Conservation (phyloP, 1,140 invertebrate genomes). For the Drosophila sechellia region DNA sequence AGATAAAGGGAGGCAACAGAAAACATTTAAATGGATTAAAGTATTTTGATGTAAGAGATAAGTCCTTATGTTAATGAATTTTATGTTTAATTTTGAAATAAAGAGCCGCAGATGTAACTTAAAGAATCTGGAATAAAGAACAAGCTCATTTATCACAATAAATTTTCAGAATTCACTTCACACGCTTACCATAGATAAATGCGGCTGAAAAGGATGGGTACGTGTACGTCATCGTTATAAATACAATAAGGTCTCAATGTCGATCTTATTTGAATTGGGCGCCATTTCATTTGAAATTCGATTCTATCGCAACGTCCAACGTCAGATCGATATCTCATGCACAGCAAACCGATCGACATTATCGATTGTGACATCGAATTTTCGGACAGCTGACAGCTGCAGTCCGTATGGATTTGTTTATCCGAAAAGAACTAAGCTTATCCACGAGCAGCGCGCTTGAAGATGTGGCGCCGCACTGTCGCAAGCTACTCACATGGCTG, state of each 20-base stretch:
- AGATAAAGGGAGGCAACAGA: constrained; percentile 1
- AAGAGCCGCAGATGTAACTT: constrained; percentile 47
- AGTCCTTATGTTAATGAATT: constrained; percentile 58
- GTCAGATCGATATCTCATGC: background rate
- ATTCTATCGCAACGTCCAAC: background rate
- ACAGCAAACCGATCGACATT: background rate
- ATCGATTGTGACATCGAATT: background rate
- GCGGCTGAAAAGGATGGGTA: background rate
- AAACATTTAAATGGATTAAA: constrained; percentile 48
- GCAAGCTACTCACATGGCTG: constrained; percentile 54
- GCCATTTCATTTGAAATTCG: background rate
- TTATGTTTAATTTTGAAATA: constrained; percentile 46
- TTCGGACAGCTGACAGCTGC: background rate
- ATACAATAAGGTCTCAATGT: background rate
- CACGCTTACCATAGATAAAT: background rate
- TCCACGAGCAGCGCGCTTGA: constrained; percentile 39
- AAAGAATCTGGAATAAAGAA: constrained; percentile 37
- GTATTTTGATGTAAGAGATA: constrained; percentile 55
- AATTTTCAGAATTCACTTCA: constrained; percentile 20
- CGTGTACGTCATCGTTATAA: background rate
- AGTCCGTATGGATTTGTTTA: constrained; percentile 50
- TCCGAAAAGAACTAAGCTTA: constrained; percentile 48
- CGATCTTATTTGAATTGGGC: background rate
- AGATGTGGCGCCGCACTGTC: constrained; percentile 38
- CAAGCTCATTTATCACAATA: constrained; percentile 51